Evolutionary conservation across 2,888 invertebrate genomes (phyloP).

Genomic region (Dromius quadrimaculatus): DNA sequence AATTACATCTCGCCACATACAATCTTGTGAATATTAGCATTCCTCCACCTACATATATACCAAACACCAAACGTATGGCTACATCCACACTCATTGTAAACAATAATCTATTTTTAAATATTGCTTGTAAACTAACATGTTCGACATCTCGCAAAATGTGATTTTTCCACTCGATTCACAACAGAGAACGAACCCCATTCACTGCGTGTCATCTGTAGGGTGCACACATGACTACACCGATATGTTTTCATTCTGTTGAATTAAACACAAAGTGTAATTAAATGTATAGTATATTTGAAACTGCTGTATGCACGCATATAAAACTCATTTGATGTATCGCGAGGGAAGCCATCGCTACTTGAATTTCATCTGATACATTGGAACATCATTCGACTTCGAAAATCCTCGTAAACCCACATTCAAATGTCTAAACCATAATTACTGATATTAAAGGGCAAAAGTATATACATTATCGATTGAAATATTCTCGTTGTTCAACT

Average conservation of each 20-base stretch:
- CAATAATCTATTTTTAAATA: conserved; percentile 4
- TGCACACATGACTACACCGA: conserved; percentile 56
- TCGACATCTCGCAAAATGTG: conserved; percentile 52
- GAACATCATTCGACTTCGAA: too few relatives aligned
- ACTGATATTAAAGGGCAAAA: too few relatives aligned
- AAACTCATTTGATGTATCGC: too few relatives aligned
- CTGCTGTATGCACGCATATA: conserved; percentile 62
- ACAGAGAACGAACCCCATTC: conserved; percentile 53
- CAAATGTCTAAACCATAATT: too few relatives aligned
- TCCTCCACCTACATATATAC: conserved; percentile 2
- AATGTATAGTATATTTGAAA: conserved; percentile 64
- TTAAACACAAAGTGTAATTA: conserved; percentile 63
- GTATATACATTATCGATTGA: too few relatives aligned
- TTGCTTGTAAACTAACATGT: neutral
- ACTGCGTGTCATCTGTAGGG: conserved; percentile 57
- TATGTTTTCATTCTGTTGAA: conserved; percentile 59
- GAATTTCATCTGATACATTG: too few relatives aligned
- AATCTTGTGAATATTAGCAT: conserved; percentile 38
- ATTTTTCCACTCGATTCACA: conserved; percentile 58
- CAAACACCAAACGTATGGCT: too few relatives aligned
- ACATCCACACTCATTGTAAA: neutral
- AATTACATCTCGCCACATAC: conserved; percentile 39
- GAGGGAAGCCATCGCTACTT: too few relatives aligned
- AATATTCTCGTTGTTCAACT: too few relatives aligned
- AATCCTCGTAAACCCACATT: too few relatives aligned